phyloP scores from a whole-genome alignment of 2,888 invertebrate species.

The Caradrina clavipalpis region DNA sequence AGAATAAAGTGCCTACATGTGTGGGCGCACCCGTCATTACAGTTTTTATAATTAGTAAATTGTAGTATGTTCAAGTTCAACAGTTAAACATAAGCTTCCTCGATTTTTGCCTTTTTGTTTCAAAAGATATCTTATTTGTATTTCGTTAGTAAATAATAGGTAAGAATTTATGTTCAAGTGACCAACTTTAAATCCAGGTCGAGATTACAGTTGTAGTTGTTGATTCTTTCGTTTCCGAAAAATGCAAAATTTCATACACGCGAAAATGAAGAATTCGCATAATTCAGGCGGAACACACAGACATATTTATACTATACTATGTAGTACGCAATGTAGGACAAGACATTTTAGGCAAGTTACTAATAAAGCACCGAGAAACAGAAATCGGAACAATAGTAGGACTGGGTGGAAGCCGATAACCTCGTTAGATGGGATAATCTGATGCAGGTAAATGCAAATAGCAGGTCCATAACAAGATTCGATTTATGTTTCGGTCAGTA shows the following conservation, averaged over 20 bases:
- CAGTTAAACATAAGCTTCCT: background rate
- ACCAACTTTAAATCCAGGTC: constrained; percentile 37
- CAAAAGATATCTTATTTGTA: constrained; percentile 19
- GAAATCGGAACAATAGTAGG: constrained; percentile 72
- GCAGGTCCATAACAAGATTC: constrained; percentile 85
- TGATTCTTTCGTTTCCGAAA: constrained; percentile 45
- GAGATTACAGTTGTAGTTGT: constrained; percentile 57
- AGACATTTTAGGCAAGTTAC: constrained; percentile 53
- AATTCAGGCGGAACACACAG: constrained; percentile 19
- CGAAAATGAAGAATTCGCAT: constrained; percentile 6
- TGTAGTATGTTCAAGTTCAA: constrained; percentile 2
- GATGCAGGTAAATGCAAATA: constrained; percentile 81
- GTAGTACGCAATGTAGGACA: constrained; percentile 13
- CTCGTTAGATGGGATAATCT: constrained; percentile 85
- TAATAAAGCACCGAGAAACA: constrained; percentile 72
- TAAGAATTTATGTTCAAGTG: constrained; percentile 17
- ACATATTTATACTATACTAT: background rate
- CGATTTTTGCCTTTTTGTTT: background rate
- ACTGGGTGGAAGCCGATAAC: constrained; percentile 75
- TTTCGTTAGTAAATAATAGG: constrained; percentile 22
- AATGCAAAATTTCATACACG: constrained; percentile 30
- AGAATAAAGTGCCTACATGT: constrained; percentile 23
- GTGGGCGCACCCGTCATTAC: constrained; percentile 30
- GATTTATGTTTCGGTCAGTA: constrained; percentile 85
- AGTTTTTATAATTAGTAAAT: constrained; percentile 12